Evolutionary conservation across 1,140 invertebrate genomes (phyloP), one percentile per base, ranked within the genome.

Genomic region (Argopecten irradians): DNA sequence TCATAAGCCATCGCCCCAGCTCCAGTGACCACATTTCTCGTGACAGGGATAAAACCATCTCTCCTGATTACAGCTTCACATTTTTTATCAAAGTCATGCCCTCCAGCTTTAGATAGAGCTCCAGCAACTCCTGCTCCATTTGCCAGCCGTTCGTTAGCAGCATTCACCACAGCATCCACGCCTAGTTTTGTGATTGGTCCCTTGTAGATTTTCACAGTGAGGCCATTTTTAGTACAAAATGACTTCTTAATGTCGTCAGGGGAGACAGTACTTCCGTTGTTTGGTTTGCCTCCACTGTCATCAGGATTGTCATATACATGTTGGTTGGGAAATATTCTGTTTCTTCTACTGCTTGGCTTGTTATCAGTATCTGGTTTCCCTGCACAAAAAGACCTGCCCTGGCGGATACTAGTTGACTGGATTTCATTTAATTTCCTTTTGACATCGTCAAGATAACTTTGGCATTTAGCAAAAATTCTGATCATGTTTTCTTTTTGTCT

Each of bases 131-230:
- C 98, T 82, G 97, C 97, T 35, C 98, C 98, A 84, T 97, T 97
- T 36, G 96, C 94, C n/a, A 98, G 95, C 22, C 94, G 93, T 16
- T 96, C 96, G 95, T 98, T 98, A 7, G 98, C 98, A 85, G 98
- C 98, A 96, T 98, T 99, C 0, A 98, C 98, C 93, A 99, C 98
- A 0, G 97, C 97, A 96, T 98, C 98, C 71, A 98, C 96, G 96
- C 97, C 97, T 9, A 98, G 95, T 71, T 96, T 96, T 0, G 98
- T 98, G n/a, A 99, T 98, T 94, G 98, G 97, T 19, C 98, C 98
- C 88, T 90, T 84, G 71, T 91, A 92, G 34, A 94, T 39, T 85
- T 88, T 89, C 14, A 93, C 89, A 14, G 34, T 88, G 3, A 92
- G 35, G 3, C 86, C 86, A 33, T 82, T 83, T 9, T 46, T 28